Conservation (phyloP, 2,797 vertebrate genomes). For the Caiman crocodilus region DNA sequence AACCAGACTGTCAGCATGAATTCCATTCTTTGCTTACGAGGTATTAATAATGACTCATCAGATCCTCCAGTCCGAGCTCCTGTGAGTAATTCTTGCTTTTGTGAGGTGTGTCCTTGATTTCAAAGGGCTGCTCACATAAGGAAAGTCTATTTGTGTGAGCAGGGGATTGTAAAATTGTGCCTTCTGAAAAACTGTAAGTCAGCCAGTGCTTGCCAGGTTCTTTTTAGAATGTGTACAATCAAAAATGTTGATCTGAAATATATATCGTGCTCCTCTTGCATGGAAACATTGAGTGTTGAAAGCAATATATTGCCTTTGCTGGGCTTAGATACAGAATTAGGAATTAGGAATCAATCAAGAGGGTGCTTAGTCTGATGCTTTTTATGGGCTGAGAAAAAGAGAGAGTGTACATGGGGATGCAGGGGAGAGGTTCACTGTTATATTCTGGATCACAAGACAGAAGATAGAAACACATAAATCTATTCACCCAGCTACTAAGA, state of each 20-base stretch:
- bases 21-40: not conserved
- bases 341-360: not conserved
- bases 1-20: not conserved
- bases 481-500: not conserved
- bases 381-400: fast-evolving
- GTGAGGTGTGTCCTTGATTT: constrained; percentile 17
- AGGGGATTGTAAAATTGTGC: not conserved
- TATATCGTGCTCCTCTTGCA: not conserved
- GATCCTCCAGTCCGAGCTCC: not conserved
- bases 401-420: not conserved
- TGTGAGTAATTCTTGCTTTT: not conserved
- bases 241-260: constrained; percentile 50
- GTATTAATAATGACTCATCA: not conserved
- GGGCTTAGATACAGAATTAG: not conserved
- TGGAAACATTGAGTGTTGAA: not conserved
- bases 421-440: fast-evolving
- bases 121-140: not conserved
- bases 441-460: not conserved
- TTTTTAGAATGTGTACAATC: not conserved
- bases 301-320: not conserved
- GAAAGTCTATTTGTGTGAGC: not conserved
- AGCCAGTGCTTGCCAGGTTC: not conserved
- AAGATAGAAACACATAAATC: not conserved
- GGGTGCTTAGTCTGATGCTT: not conserved
- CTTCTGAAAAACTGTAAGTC: not conserved